Percentiles rank a stretch among this genome's conserved stretches.
Conservation (phyloP, 2,113 vertebrate species). For the Pseudorasbora parva region DNA sequence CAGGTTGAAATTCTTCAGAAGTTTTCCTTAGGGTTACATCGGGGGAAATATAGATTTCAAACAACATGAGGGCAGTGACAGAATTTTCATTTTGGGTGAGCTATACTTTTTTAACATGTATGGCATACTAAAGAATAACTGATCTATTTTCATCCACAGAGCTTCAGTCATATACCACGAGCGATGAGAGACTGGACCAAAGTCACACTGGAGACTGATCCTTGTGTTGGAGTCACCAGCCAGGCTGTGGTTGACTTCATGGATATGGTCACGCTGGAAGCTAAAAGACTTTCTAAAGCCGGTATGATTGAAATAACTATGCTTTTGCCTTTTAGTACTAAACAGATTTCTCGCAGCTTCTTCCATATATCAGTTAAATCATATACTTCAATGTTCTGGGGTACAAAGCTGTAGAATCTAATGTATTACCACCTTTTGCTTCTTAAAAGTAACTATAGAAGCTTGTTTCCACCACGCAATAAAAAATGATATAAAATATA, state of each 20-base stretch:
- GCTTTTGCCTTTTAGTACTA: neutral
- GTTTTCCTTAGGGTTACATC: neutral
- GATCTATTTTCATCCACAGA: constrained; percentile 48
- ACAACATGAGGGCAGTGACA: neutral
- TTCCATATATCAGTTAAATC: neutral
- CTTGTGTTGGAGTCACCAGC: constrained; percentile 73
- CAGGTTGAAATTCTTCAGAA: neutral
- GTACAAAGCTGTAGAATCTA: neutral
- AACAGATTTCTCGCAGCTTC: neutral
- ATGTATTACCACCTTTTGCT: neutral
- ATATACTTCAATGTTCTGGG: neutral
- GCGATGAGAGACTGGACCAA: constrained; percentile 76
- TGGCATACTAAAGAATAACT: neutral
- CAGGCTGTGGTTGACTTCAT: constrained; percentile 69
- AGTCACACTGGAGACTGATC: constrained; percentile 72
- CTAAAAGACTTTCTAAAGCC: constrained; percentile 73
- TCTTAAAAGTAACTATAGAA: neutral
- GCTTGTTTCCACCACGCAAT: no score
- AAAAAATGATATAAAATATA: no score
- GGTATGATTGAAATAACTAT: constrained; percentile 58
- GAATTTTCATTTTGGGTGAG: neutral
- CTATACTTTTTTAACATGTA: neutral
- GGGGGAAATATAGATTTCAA: neutral
- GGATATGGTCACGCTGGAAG: constrained; percentile 68
- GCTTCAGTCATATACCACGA: constrained; percentile 36